phyloP scores from a whole-genome alignment of 2,113 vertebrate species.

The Choloepus hoffmanni region DNA sequence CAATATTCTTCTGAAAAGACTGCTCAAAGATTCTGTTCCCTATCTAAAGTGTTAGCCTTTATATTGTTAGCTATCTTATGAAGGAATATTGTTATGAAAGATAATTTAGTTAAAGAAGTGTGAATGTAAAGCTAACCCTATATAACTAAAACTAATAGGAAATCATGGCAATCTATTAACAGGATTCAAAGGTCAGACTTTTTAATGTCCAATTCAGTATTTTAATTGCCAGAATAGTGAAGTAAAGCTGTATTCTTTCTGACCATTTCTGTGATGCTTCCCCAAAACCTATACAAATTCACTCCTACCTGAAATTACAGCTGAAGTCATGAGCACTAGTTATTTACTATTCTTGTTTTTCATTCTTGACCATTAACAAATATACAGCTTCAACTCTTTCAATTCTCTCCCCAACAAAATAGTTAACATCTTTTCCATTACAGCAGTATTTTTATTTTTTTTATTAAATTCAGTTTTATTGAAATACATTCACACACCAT shows the following conservation, averaged over 20 bases:
- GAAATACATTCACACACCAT: too few species aligned
- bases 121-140: background rate
- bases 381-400: too few species aligned
- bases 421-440: background rate
- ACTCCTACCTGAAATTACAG: background rate
- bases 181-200: background rate
- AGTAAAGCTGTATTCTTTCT: background rate
- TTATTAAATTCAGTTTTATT: too few species aligned
- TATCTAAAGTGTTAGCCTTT: background rate
- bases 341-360: background rate
- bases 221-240: background rate
- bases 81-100: background rate
- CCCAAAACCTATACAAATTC: rapidly evolving
- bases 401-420: background rate
- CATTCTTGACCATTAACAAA: background rate
- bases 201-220: background rate
- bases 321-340: too few species aligned
- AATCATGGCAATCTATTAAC: background rate
- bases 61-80: background rate
- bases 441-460: background rate
- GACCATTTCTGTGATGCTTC: background rate
- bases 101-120: background rate
- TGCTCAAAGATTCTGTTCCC: background rate
- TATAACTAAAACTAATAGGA: background rate
- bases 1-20: background rate